A percentile compares a stretch with the other conserved stretches of the same genome.
These are phyloP conservation scores for Polyploca ridens DNA, from an alignment of 2,888 invertebrate species.

Conservation along the genomic window DNA sequence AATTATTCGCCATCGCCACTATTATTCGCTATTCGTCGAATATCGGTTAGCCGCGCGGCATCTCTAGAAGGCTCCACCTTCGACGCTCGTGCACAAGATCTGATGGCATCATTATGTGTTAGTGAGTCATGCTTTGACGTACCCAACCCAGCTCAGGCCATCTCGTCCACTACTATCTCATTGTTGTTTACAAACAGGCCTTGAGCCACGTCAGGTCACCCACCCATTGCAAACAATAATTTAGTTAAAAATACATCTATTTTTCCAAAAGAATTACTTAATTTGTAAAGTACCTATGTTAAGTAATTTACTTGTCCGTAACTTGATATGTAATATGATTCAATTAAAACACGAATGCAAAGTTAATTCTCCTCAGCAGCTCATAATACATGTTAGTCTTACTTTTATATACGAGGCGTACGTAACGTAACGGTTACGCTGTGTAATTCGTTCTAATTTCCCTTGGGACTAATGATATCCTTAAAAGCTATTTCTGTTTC, in stretches of 20 bases:
- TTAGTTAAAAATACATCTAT: too few species aligned
- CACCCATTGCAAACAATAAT: background rate
- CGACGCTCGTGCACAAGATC: constrained; percentile 41
- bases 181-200: constrained; percentile 66
- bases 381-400: constrained; percentile 27
- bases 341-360: constrained; percentile 17
- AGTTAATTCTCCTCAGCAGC: constrained; percentile 30
- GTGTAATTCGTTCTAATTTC: constrained; percentile 76
- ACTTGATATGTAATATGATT: constrained; percentile 7
- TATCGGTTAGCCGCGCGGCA: too few species aligned
- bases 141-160: constrained; percentile 31
- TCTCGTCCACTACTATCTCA: constrained; percentile 40
- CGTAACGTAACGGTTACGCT: constrained; percentile 44
- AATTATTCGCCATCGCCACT: too few species aligned
- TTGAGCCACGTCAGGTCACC: constrained; percentile 21
- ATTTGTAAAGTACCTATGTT: too few species aligned
- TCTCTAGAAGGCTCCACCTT: constrained; percentile 13
- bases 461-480: constrained; percentile 71
- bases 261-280: background rate
- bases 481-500: constrained; percentile 66
- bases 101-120: constrained; percentile 66
- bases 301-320: background rate
- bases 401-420: constrained; percentile 36
- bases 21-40: too few species aligned
- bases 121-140: constrained; percentile 51